Evolutionary conservation across 1,140 invertebrate species (phyloP), one percentile per base, ranked within the genome.

Genomic region (Mesaphorura yosii): DNA sequence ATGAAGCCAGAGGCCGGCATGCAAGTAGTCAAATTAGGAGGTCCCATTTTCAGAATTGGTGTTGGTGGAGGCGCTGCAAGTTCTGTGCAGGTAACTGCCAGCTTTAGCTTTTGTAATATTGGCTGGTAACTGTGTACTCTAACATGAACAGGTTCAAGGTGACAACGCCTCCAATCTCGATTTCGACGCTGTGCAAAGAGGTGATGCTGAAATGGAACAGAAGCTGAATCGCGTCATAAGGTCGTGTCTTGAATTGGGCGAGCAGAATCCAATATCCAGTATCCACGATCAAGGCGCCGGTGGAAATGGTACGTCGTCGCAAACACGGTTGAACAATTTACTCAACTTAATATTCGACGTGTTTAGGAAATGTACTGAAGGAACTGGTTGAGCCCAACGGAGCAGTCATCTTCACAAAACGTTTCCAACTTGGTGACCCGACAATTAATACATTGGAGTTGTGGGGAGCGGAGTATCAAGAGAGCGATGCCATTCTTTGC

Each of bases 401-500:
- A 28, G 94, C 92, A 0, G 76, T 92, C 0, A 92, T 98, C 42
- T 88, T 84, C 62, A 82, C 85, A 0, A 80, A 84, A 50, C 78
- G 80, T 64, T 94, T 98, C 68, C 81, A 90, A 57, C 70, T 98
- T 10, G 94, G 92, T 7, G 94, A 98, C 74, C 86, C 88, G 0
- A 96, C 89, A 7, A 84, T 98, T 14, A 92, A 81, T 44, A 82
- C 88, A 0, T 68, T 96, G 50, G 94, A 98, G 68, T 68, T 98
- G 4, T 98, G 94, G 94, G 92, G 91, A 1, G 94, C 93, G 0
- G 94, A 98, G 68, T 98, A 97, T 66, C 94, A 98, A 73, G 94
- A 98, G 70, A 95, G 86, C 59, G 82, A 97, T 69, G 93, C 92
- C 0, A 72, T 94, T 37, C 69, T 96, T 0, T 84, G 89, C 58